Conservation (phyloP, 1,140 invertebrate genomes). For the Diuraphis noxia region DNA sequence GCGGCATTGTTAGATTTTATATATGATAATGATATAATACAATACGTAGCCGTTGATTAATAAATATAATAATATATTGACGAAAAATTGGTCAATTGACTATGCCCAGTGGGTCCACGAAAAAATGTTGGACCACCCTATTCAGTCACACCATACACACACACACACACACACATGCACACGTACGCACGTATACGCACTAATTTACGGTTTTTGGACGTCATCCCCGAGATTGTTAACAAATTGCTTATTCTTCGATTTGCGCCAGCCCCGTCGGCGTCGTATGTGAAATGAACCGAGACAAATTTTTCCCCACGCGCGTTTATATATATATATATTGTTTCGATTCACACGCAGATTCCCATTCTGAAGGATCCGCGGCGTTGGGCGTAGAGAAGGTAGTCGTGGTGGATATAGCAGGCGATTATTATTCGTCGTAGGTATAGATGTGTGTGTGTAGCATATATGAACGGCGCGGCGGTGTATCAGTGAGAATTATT, state of each 20-base stretch:
- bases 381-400: background rate
- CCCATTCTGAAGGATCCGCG: background rate
- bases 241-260: conserved; percentile 43
- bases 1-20: background rate
- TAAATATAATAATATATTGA: background rate
- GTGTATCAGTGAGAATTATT: background rate
- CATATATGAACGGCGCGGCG: background rate
- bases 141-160: background rate
- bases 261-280: conserved; percentile 44
- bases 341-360: conserved; percentile 34
- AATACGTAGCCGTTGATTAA: background rate
- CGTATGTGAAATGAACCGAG: conserved; percentile 46
- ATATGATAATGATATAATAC: no score
- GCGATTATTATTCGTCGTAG: conserved; percentile 28
- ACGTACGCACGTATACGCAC: background rate
- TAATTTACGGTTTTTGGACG: conserved; percentile 34
- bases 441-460: background rate
- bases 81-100: background rate
- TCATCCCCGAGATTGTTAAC: conserved; percentile 23
- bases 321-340: background rate
- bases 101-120: background rate
- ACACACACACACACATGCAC: background rate
- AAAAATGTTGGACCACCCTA: background rate
- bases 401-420: background rate
- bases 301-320: conserved; percentile 10